Base-by-base conservation (phyloP, 2,888 invertebrate genomes). In the Papilio protenor region DNA sequence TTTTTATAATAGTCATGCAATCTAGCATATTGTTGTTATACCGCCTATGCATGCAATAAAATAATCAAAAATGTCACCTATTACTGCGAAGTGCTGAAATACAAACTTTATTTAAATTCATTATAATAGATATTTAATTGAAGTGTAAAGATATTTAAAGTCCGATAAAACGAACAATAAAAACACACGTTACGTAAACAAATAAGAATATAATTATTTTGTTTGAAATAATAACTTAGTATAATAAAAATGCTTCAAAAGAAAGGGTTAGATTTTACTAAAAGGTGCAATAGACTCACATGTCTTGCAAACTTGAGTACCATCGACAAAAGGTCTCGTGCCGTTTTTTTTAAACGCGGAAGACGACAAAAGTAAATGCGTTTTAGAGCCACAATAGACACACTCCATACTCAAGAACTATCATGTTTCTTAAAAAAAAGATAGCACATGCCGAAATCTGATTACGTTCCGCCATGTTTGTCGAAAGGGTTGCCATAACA, bases 361-460 rank as follows among this genome's bases (percentile, higher is more conserved):
- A 94, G 93, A 93, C 88, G 89, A 86, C 84, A 89, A 90, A 90
- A 90, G 92, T 90, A 93, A 92, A 94, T 87, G 90, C 91, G 90
- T 88, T 90, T 86, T 86, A 87, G 89, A 88, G 90, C 87, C 88
- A 92, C 92, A 93, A 93, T 89, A 89, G 91, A 90, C 92, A 91
- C 92, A 92, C 93, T 92, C 90, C 91, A 88, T 78, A 82, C 89
- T 91, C 91, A 92, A 94, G 93, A 90, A 89, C 88, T 91, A 92
- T 94, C 93, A 86, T 84, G 89, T 94, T 94, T 92, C 94, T 92
- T 88, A 90, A 89, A 88, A 83, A 93, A 92, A 90, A 87, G 88
- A 91, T 87, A 92, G 91, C 94, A 94, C 94, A 94, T 94, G 94
- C 90, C 92, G 94, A 94, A 94, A 94, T 94, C 93, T 93, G 94